A percentile compares a stretch with the other conserved stretches of the same genome.
Evolutionary conservation across 2,888 invertebrate genomes (phyloP).

Genomic region (Alentia gelatinosa): DNA sequence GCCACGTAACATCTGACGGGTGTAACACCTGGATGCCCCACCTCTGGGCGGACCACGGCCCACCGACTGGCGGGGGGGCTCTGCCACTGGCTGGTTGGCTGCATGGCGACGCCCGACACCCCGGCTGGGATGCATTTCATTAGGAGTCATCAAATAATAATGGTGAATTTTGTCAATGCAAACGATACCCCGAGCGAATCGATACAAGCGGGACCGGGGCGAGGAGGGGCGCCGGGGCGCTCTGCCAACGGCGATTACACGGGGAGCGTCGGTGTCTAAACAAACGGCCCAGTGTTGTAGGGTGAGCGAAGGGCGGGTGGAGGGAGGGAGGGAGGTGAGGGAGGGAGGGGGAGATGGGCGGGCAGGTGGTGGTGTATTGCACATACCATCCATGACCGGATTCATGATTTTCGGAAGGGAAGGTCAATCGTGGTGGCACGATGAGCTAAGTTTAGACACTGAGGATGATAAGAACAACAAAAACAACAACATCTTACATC

Average conservation of each 20-base stretch:
- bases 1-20: background rate
- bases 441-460: no score
- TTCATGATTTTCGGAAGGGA: no score
- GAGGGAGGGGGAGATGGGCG: background rate
- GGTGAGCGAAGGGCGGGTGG: background rate
- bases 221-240: background rate
- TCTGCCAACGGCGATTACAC: conserved; percentile 24
- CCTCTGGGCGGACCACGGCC: background rate
- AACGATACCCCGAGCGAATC: conserved; percentile 31
- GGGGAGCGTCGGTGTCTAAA: conserved; percentile 23
- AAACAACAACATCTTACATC: no score
- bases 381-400: no score
- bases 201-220: background rate
- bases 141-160: conserved; percentile 51
- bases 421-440: no score
- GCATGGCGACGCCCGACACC: background rate
- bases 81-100: background rate
- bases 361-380: no score
- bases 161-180: conserved; percentile 54
- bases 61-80: background rate
- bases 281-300: background rate
- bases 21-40: conserved; percentile 1
- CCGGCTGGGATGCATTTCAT: conserved; percentile 44
- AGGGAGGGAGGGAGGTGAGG: background rate
- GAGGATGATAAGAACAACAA: no score